A percentile compares a stretch with the other conserved stretches of the same genome.
Conservation (phyloP, 2,888 invertebrate genomes). For the Agonopterix heracliana region DNA sequence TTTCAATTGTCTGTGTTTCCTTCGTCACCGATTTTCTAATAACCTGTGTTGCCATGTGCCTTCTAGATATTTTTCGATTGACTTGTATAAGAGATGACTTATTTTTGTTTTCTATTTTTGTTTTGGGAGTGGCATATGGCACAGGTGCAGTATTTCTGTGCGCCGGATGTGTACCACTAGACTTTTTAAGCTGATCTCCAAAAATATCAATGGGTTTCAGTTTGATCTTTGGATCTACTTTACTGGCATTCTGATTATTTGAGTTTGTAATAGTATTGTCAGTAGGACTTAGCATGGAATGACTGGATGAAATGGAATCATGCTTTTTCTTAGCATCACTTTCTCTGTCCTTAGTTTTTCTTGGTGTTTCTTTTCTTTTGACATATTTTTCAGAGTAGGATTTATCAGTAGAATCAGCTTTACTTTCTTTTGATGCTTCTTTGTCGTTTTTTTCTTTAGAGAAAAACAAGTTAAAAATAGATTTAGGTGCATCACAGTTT, state of each 20-base stretch:
- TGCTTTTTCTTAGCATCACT: constrained; percentile 33
- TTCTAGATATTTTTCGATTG: constrained; percentile 28
- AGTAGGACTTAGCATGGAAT: constrained; percentile 46
- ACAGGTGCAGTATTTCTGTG: constrained; percentile 49
- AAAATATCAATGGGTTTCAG: constrained; percentile 63
- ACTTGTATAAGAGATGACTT: constrained; percentile 21
- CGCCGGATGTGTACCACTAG: constrained; percentile 32
- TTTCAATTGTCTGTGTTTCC: constrained; percentile 42
- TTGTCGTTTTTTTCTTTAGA: constrained; percentile 29
- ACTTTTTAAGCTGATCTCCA: constrained; percentile 47
- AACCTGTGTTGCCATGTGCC: constrained; percentile 39
- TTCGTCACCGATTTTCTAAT: constrained; percentile 32
- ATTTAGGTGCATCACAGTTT: constrained; percentile 38
- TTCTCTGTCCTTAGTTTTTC: constrained; percentile 32
- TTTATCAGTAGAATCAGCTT: constrained; percentile 35
- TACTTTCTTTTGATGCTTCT: constrained; percentile 33
- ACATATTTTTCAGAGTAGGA: constrained; percentile 58
- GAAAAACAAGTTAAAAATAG: constrained; percentile 38
- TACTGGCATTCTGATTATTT: constrained; percentile 28
- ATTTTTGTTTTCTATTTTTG: constrained; percentile 25
- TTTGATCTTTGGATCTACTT: constrained; percentile 46
- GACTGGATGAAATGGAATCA: constrained; percentile 40
- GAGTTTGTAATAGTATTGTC: constrained; percentile 19
- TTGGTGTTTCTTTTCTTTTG: constrained; percentile 51
- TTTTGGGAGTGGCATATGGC: constrained; percentile 23